Conservation (phyloP, 2,113 vertebrate species). For the Fulica atra region DNA sequence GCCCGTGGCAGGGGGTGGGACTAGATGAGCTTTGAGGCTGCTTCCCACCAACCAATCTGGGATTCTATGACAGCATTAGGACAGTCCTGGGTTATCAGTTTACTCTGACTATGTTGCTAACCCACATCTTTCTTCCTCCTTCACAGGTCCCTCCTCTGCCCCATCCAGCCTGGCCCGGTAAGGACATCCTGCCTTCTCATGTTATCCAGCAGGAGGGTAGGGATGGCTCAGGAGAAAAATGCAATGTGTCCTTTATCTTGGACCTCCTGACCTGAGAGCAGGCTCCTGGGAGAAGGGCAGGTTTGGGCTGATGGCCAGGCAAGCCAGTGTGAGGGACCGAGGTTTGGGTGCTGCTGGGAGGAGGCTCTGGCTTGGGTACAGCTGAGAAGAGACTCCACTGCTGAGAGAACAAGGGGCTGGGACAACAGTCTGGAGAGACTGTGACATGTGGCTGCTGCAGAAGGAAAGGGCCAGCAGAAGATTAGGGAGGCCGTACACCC, state of each 20-base stretch:
- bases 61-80: too few relatives aligned
- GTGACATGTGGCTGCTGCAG: accelerated
- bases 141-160: slow-evolving; percentile 24
- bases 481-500: too few relatives aligned
- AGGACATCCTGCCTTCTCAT: neutral
- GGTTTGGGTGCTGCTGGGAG: neutral
- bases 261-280: neutral
- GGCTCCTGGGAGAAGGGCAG: neutral
- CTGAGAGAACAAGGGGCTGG: neutral
- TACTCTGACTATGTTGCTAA: neutral
- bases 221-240: neutral
- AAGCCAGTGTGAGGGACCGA: neutral
- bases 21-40: too few relatives aligned
- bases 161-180: slow-evolving; percentile 43
- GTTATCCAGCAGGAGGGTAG: neutral
- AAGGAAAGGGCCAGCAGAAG: neutral
- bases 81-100: neutral
- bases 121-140: neutral
- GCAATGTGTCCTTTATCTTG: neutral
- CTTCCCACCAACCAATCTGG: too few relatives aligned
- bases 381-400: neutral
- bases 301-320: neutral
- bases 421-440: neutral
- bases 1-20: too few relatives aligned
- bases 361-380: neutral